Evolutionary conservation across 2,797 vertebrate genomes (phyloP), one percentile per base, ranked within the genome.

Genomic region (Sardinella longiceps): DNA sequence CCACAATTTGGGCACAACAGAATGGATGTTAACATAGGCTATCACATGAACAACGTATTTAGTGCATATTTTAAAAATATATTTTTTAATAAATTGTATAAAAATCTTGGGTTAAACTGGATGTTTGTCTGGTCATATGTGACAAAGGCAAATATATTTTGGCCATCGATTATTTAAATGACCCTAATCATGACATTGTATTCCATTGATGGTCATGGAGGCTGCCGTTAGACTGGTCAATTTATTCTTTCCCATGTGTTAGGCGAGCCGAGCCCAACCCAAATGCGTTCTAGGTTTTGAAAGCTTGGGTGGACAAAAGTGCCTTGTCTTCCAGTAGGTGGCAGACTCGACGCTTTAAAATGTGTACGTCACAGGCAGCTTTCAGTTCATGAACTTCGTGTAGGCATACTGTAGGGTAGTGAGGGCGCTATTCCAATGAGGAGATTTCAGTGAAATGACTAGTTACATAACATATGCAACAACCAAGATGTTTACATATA

Each of bases 391-490:
- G 45, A 81, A 81, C 46, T 46, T 81, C 18, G 80, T 81, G 51
- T 50, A 81, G 46, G 30, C 46, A 46, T 48, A 37, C 43, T 81
- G 45, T 81, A 50, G 45, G 14, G 45, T 81, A 50, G 45, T 30
- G 45, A 50, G 50, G 50, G 51, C 51, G 30, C 80, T 77, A 77
- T 77, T 77, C 70, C 70, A 77, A 37, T 77, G 5, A 77, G 20
- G 70, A 77, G 39, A 77, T 37, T 37, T 43, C 33, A 77, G 70
- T 33, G 11, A 23, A 77, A 39, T 77, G 37, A 39, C 70, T 77
- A 80, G 77, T 48, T 23, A 77, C 85, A 87, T 45, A 80, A 84
- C 58, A 18, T 85, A 87, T 66, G 25, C 33, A 81, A 88, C n/a
- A 81, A 88, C 85, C 85, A 82, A 48, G n/a, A 84, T 77, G 45